Base-by-base conservation (phyloP, 2,113 vertebrate genomes). In the Hystrix brachyura region DNA sequence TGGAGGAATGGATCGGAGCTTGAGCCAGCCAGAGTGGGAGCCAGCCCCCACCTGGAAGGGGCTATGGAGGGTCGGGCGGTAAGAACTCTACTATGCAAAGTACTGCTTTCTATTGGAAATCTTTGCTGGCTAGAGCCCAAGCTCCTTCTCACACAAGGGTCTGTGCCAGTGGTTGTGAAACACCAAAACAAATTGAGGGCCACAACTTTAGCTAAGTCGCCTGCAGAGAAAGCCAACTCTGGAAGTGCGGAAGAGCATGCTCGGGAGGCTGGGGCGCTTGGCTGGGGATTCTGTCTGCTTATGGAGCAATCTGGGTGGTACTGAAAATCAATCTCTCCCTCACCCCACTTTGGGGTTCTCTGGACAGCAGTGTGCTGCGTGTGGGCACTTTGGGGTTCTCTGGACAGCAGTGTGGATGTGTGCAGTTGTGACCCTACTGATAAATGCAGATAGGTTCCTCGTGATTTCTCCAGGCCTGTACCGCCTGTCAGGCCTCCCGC, bases 401-500 rank as follows among this genome's bases (percentile, higher is more conserved):
- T 10, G 29, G 18, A 84, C 55, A 25, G 1, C 60, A 53, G 19
- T 18, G 34, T 29, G 0, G 69, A 3, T 13, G 34, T 10, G 1
- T 18, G 10, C 19, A 4, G 55, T 7, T 4, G 7, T 43, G 57
- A 65, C 53, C 80, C 76, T 53, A 79, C 4, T 55, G 64, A 11
- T 25, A 12, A 29, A 18, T 29, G 94, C 80, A 51, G 12, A 46
- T 15, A n/a, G 38, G 10, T 27, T 89, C 62, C 38, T 1, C 0
- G 4, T 3, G 38, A 25, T 29, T 91, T 82, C 65, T 91, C 51
- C 8, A 4, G 53, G 64, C 83, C 71, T 69, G 27, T 19, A 0
- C 43, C 43, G 0, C 1, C 62, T 7, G 0, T 15, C 11, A 18
- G 1, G 3, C 27, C 2, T 13, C n/a, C 4, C 2, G 25, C 34